Base-by-base conservation (phyloP, 30 jellyfish, hydroid and myxozoan genomes). In the Hydra vulgaris region DNA sequence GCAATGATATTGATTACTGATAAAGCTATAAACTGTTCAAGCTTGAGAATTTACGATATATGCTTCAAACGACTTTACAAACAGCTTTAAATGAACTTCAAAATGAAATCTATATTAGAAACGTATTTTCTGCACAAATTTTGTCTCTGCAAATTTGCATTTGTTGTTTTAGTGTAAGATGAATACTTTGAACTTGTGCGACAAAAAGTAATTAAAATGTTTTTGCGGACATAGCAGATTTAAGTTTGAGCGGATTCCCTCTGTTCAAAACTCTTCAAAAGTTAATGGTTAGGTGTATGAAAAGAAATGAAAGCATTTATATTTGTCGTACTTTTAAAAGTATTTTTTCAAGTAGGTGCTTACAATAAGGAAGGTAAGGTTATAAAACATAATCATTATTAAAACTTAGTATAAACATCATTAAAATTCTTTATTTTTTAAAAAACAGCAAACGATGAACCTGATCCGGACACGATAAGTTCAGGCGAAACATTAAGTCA, bases 401-500 rank as follows among this genome's bases (percentile, higher is more conserved):
- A n/a, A n/a, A n/a, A n/a, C n/a, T n/a, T n/a, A n/a, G 12, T 12
- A 40, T 3, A 40, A 40, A 40, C 61, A 40, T 40, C 61, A 5
- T 40, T 40, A 3, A 3, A 3, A 5, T 40, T 40, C 61, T 12
- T 40, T 40, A 5, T 40, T 40, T 40, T 68, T 68, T 68, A 3
- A 3, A 68, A n/a, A n/a, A 8, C 75, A 68, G 75, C 27, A 1
- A 68, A n/a, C 27, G 75, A 68, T 7, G 75, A 68, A 68, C 75
- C 75, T 68, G 75, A 68, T 68, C 75, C 75, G 8, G 75, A 68
- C 15, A 68, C 16, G 75, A 20, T 23, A 3, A 23, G 75, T n/a
- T 68, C 75, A 1, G 75, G 75, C 16, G 75, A 68, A 68, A 12
- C 61, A 3, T 40, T 40, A 40, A 40, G 12, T 40, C 75, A n/a